phyloP scores from a whole-genome alignment of 2,113 vertebrate species.

The Saguinus midas region DNA sequence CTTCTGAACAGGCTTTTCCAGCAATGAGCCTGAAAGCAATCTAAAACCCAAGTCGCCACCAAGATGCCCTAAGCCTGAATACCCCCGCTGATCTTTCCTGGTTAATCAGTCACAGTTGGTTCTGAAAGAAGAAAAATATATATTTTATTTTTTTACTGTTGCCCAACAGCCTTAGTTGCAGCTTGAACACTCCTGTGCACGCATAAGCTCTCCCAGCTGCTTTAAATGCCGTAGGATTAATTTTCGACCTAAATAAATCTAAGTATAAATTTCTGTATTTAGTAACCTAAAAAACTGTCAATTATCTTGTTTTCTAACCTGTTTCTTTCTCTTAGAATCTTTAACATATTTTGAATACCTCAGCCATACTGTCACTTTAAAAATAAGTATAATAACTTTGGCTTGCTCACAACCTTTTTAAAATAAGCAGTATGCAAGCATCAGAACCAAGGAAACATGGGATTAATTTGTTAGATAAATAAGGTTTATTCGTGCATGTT shows the following conservation, averaged over 20 bases:
- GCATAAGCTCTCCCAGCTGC: too few relatives aligned
- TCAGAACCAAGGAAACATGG: neutral
- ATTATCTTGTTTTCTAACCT: neutral
- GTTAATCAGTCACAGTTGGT: neutral
- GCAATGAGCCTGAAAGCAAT: neutral
- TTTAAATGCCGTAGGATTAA: neutral
- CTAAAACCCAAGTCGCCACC: neutral
- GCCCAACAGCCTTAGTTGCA: rapidly evolving
- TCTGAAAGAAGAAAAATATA: neutral
- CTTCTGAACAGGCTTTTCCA: neutral
- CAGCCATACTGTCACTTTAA: neutral
- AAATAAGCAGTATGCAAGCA: neutral
- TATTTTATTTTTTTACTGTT: neutral
- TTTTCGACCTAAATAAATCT: neutral
- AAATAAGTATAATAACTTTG: neutral
- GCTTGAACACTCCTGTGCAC: too few relatives aligned
- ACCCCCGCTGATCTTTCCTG: rapidly evolving
- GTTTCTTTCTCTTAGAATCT: neutral
- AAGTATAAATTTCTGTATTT: too few relatives aligned
- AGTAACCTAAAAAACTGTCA: neutral
- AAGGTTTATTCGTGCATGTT: neutral
- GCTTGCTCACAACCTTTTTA: neutral
- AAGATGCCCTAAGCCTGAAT: neutral
- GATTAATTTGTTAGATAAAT: neutral
- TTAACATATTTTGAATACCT: neutral